Evolutionary conservation across 2,888 invertebrate species (phyloP), one percentile per base, ranked within the genome.

Genomic region (Cecidostiba fungosa): DNA sequence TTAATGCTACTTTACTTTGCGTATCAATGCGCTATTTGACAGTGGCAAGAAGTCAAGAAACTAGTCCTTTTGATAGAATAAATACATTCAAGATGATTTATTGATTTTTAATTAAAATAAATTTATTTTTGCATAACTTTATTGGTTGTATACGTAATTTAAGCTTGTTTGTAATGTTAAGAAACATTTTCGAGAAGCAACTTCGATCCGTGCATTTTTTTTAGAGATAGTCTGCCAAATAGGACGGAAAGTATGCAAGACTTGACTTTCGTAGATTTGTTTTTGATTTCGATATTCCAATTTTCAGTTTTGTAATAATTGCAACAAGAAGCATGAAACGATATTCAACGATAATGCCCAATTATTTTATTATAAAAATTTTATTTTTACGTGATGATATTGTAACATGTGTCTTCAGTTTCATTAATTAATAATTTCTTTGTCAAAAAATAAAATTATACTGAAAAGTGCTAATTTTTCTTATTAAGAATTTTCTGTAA

Each of bases 51-150:
- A 80, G 79, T 83, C 54, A 83, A 69, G 59, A 79, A 77, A 76
- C 85, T 86, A 86, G 86, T 86, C 86, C 5, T 82, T 62, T 77
- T 73, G 26, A 66, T 70, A 62, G 16, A 74, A 77, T 32, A 62
- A 29, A 72, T 47, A 72, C 66, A 73, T 47, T 69, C 10, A 50
- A 19, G 10, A 74, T 78, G 32, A 47, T 47, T 50, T 62, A 77
- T 77, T 8, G 12, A 73, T 43, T 73, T 85, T 66, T 70, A 1
- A 62, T 74, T 78, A 69, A 50, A 50, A 62, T 76, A 78, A 77
- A 77, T 6, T 83, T 76, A 81, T 77, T 80, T 29, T 72, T 70
- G 62, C 47, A 54, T 76, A 47, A 74, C 54, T n/a, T 78, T 66
- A 73, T 85, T 23, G 77, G 73, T 77, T 85, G 82, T 85, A 77